phyloP scores from a whole-genome alignment of 1,140 invertebrate species.

The Sminthurides bifidus region DNA sequence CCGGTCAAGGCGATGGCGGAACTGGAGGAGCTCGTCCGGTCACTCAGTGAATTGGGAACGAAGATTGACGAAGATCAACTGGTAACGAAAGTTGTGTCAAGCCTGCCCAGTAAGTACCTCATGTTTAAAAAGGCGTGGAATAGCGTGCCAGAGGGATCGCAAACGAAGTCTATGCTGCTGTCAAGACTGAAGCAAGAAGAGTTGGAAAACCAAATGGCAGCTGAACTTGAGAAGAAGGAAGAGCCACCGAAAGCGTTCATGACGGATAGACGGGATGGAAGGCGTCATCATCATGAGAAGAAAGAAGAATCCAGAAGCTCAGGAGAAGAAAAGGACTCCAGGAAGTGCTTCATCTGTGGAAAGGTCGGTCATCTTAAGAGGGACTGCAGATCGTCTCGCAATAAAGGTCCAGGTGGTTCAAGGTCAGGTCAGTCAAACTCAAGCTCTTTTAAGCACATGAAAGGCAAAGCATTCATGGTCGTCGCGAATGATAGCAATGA shows the following conservation, averaged over 20 bases:
- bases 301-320: neutral
- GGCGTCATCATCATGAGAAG: neutral
- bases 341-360: neutral
- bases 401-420: no score
- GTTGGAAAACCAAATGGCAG: neutral
- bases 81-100: constrained; percentile 4
- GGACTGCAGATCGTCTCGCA: neutral
- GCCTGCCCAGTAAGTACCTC: constrained; percentile 1
- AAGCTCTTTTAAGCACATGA: no score
- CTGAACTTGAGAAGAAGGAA: neutral
- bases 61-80: neutral
- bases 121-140: constrained; percentile 9
- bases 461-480: no score
- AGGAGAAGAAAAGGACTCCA: neutral
- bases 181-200: constrained; percentile 12
- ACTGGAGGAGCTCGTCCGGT: neutral
- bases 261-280: neutral
- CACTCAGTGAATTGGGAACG: neutral
- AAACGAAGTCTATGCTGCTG: constrained; percentile 4
- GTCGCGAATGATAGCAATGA: no score
- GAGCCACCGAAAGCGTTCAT: neutral
- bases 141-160: neutral
- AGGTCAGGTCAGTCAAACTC: no score
- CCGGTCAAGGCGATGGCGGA: neutral
- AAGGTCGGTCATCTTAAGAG: neutral